These are phyloP conservation scores for Crepidodera aurea DNA, from an alignment of 2,888 invertebrate species.

Conservation along the genomic window DNA sequence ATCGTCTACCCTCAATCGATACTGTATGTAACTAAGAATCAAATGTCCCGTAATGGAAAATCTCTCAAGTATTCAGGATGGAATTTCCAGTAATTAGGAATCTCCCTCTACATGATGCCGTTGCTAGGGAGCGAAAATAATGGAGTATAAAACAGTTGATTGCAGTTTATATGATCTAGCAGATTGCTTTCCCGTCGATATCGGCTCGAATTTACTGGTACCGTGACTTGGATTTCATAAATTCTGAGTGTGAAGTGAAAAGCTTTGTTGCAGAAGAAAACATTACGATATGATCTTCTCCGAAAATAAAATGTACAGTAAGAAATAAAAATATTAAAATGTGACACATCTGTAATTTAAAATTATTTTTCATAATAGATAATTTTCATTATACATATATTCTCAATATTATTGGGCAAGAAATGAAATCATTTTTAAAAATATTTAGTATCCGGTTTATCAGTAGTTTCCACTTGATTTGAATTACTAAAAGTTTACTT, in stretches of 20 bases:
- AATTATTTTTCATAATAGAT: too few species aligned
- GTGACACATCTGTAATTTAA: too few species aligned
- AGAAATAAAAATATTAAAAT: too few species aligned
- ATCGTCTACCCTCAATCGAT: conserved; percentile 10
- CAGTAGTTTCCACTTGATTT: too few species aligned
- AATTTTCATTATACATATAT: too few species aligned
- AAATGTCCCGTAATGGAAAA: conserved; percentile 24
- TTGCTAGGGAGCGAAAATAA: conserved; percentile 50
- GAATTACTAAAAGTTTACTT: too few species aligned
- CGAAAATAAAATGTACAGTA: too few species aligned
- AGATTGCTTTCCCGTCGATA: conserved; percentile 19
- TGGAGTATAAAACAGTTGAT: conserved; percentile 56
- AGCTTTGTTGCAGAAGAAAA: background rate
- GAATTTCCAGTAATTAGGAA: conserved; percentile 28
- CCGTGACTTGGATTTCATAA: conserved; percentile 12
- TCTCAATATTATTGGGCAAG: too few species aligned
- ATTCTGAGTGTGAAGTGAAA: background rate
- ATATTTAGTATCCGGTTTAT: too few species aligned
- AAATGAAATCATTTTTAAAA: too few species aligned
- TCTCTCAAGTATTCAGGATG: conserved; percentile 25
- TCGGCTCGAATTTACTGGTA: conserved; percentile 4
- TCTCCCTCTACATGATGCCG: conserved; percentile 27
- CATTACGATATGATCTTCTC: too few species aligned
- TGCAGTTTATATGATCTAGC: conserved; percentile 54
- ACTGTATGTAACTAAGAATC: conserved; percentile 18